Conservation (phyloP, 2,113 vertebrate genomes). For the Phylloscopus trochiloides region DNA sequence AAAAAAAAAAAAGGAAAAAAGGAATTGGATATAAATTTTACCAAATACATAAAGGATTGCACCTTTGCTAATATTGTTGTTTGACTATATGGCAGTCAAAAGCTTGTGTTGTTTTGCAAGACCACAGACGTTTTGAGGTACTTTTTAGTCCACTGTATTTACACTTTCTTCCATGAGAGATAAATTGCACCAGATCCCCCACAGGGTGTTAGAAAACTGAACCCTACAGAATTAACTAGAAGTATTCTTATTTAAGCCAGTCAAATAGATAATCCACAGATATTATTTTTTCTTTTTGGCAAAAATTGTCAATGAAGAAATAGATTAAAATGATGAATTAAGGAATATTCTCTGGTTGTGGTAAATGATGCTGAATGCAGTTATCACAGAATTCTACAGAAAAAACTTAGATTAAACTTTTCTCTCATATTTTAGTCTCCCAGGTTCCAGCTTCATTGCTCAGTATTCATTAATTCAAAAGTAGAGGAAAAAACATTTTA, state of each 20-base stretch:
- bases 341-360: background rate
- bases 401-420: background rate
- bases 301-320: background rate
- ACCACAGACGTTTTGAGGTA: background rate
- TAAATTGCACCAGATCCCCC: background rate
- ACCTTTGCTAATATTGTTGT: background rate
- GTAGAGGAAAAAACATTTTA: background rate
- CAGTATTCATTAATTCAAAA: background rate
- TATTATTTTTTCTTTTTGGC: background rate
- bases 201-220: background rate
- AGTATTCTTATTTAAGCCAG: background rate
- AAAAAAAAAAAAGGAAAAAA: no score
- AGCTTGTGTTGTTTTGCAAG: background rate
- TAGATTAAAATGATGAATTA: background rate
- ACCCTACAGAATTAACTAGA: background rate
- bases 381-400: background rate
- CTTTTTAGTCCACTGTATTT: background rate
- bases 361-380: background rate
- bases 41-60: background rate
- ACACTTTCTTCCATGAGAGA: background rate
- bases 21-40: background rate
- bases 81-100: background rate
- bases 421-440: background rate
- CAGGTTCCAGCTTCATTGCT: background rate
- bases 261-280: background rate